Conservation (phyloP, 2,888 invertebrate genomes). For the Habroteleia sp. region DNA sequence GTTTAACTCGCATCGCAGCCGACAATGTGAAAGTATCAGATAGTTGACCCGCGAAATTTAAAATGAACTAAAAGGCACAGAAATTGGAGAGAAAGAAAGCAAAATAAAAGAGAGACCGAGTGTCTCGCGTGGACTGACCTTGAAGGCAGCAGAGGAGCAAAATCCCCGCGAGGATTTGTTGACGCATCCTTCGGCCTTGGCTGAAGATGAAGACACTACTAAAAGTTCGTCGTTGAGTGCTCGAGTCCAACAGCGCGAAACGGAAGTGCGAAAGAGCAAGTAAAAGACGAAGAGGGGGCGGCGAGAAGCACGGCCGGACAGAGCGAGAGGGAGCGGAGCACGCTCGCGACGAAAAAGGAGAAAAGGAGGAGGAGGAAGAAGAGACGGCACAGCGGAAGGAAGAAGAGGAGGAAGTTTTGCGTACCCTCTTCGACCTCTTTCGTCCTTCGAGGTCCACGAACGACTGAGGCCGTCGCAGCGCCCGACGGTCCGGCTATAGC, state of each 20-base stretch:
- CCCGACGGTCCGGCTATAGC: slow-evolving; percentile 77
- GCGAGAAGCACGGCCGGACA: slow-evolving; percentile 40
- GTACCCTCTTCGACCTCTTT: slow-evolving; percentile 79
- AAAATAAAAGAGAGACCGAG: slow-evolving; percentile 4
- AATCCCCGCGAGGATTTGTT: slow-evolving; percentile 73
- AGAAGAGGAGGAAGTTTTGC: slow-evolving; percentile 62
- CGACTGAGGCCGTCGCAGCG: slow-evolving; percentile 78
- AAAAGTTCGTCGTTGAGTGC: slow-evolving; percentile 53
- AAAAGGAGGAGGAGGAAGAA: slow-evolving; percentile 12
- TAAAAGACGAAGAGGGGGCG: slow-evolving; percentile 59
- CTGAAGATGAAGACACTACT: slow-evolving; percentile 56
- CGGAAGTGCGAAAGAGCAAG: slow-evolving; percentile 67
- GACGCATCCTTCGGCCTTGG: slow-evolving; percentile 73
- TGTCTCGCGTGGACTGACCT: no score
- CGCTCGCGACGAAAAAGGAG: slow-evolving; percentile 30
- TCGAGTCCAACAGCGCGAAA: slow-evolving; percentile 56
- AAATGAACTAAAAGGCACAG: not conserved
- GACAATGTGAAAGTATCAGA: slow-evolving; percentile 1
- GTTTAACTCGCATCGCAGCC: not conserved
- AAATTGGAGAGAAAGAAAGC: slow-evolving; percentile 1
- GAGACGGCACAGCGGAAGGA: slow-evolving; percentile 22
- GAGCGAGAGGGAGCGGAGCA: slow-evolving; percentile 61
- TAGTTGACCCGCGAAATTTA: no score
- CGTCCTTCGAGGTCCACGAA: slow-evolving; percentile 81
- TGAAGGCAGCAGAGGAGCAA: slow-evolving; percentile 76